A percentile compares a stretch with the other conserved stretches of the same genome.
phyloP scores from a whole-genome alignment of 2,888 invertebrate species.

The Mythimna ferrago region DNA sequence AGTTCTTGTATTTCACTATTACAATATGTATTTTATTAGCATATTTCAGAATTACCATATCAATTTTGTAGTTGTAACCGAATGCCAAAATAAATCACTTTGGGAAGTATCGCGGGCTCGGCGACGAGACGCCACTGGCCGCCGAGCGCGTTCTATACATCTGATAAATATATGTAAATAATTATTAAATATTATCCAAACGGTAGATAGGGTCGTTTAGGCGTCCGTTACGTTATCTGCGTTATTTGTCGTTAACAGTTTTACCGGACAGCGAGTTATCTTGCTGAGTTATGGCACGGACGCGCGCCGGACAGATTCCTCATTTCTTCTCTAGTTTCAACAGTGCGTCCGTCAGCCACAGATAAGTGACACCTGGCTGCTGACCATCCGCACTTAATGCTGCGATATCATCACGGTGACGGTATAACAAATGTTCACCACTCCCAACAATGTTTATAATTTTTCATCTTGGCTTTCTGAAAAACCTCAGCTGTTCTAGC shows the following conservation, averaged over 20 bases:
- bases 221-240: constrained; percentile 87
- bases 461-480: constrained; percentile 50
- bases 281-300: constrained; percentile 85
- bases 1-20: constrained; percentile 52
- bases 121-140: constrained; percentile 77
- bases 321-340: constrained; percentile 82
- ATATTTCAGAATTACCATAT: constrained; percentile 68
- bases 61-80: constrained; percentile 67
- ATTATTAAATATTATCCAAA: constrained; percentile 89
- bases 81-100: constrained; percentile 77
- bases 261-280: constrained; percentile 84
- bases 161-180: constrained; percentile 89
- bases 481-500: constrained; percentile 3
- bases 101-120: constrained; percentile 69
- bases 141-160: constrained; percentile 83
- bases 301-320: constrained; percentile 73
- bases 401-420: constrained; percentile 64
- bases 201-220: constrained; percentile 87
- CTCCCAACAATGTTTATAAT: constrained; percentile 54
- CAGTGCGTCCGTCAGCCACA: constrained; percentile 73
- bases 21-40: constrained; percentile 58
- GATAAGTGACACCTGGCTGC: constrained; percentile 75
- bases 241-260: constrained; percentile 89
- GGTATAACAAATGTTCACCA: constrained; percentile 57
- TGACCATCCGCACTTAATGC: constrained; percentile 61